These are phyloP conservation scores for Adrianichthys oophorus DNA, from an alignment of 2,797 vertebrate species.

Conservation along the genomic window DNA sequence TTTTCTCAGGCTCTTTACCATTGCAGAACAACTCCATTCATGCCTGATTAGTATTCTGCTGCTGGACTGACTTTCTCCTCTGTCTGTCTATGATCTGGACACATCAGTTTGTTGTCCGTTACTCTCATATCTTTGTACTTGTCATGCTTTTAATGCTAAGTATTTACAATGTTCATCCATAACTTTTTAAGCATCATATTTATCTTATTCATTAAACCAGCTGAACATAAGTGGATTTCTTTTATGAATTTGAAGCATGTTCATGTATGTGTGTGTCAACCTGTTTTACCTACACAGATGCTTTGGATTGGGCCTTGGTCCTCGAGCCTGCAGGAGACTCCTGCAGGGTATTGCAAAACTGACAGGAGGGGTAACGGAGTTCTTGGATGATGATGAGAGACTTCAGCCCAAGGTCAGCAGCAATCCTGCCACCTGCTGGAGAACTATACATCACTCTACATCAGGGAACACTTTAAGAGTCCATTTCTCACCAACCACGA, in stretches of 20 bases:
- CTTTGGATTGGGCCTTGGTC: constrained; percentile 88
- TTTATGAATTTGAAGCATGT: not conserved
- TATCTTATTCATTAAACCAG: too few species aligned
- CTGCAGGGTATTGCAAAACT: constrained; percentile 86
- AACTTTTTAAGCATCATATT: too few species aligned
- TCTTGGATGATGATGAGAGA: constrained; percentile 85
- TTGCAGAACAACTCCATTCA: constrained; percentile 63
- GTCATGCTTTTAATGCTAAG: too few species aligned
- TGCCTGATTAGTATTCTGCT: constrained; percentile 71
- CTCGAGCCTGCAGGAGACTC: constrained; percentile 78
- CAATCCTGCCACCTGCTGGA: constrained; percentile 56
- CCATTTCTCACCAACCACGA: too few species aligned
- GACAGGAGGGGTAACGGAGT: constrained; percentile 86
- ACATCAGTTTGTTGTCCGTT: not conserved
- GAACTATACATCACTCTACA: constrained; percentile 5
- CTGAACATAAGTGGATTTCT: too few species aligned
- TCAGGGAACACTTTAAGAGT: not conserved
- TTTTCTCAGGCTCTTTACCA: constrained; percentile 35
- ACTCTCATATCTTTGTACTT: too few species aligned
- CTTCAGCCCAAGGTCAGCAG: constrained; percentile 89
- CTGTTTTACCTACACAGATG: constrained; percentile 78
- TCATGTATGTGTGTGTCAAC: not conserved
- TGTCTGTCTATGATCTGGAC: constrained; percentile 29
- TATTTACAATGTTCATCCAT: too few species aligned
- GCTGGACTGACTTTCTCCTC: constrained; percentile 42